A percentile compares a stretch with the other conserved stretches of the same genome.
Conservation (phyloP, 2,113 vertebrate species). For the Poeciliopsis turrubarensis region DNA sequence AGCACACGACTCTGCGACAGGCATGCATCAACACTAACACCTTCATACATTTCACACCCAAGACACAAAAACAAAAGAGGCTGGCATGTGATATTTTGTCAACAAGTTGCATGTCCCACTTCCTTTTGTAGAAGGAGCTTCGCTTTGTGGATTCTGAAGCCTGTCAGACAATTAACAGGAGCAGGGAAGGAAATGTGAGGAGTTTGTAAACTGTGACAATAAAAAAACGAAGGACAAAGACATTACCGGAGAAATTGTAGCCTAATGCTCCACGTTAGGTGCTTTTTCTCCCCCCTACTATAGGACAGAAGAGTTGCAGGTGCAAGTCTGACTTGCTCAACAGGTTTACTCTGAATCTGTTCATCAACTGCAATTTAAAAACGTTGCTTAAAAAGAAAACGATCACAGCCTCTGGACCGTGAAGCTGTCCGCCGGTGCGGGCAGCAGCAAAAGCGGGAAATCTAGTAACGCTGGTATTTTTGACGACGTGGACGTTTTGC, state of each 20-base stretch:
- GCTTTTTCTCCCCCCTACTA: neutral
- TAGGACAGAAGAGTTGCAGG: too few species aligned
- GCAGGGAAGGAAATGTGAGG: conserved; percentile 7
- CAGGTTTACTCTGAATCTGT: conserved; percentile 39
- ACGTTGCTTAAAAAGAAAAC: neutral
- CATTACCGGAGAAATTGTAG: conserved; percentile 7
- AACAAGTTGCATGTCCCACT: neutral
- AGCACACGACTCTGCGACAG: conserved; percentile 13
- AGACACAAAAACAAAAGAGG: neutral
- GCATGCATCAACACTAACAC: neutral
- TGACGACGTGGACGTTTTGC: neutral
- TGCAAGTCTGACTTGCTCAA: conserved; percentile 18
- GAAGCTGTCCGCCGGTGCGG: neutral
- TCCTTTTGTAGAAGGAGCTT: neutral
- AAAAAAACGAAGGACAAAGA: neutral
- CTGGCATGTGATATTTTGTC: conserved; percentile 14
- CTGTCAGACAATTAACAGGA: conserved; percentile 6
- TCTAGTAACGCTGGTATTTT: neutral
- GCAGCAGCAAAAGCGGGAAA: too few species aligned
- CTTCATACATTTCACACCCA: neutral
- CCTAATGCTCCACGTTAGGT: neutral
- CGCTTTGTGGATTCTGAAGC: neutral
- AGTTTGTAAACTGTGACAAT: conserved; percentile 12
- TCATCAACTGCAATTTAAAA: neutral
- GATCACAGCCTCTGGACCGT: neutral